Conservation (phyloP, 2,888 invertebrate genomes). For the Dryobota labecula region DNA sequence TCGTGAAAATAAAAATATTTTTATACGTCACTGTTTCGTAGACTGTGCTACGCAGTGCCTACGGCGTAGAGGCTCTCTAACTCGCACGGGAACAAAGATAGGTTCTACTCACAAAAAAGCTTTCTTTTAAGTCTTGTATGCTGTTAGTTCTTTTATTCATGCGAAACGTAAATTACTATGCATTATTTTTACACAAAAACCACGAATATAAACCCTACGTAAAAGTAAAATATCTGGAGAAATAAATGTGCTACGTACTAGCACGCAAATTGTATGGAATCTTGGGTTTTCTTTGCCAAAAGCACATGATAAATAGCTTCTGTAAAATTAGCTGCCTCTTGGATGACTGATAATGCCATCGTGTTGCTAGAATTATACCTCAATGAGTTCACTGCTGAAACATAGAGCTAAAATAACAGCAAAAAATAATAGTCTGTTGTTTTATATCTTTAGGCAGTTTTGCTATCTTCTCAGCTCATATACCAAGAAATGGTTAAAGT, state of each 20-base stretch:
- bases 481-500: neutral
- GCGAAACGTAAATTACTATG: neutral
- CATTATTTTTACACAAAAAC: neutral
- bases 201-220: neutral
- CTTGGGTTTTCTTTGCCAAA: constrained; percentile 16
- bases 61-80: constrained; percentile 44
- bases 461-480: neutral
- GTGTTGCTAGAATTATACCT: constrained; percentile 5
- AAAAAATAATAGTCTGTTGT: neutral
- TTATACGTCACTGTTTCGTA: constrained; percentile 8
- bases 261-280: neutral
- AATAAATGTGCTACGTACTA: neutral
- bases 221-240: neutral
- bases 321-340: constrained; percentile 3
- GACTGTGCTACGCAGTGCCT: constrained; percentile 46
- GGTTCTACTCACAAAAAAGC: neutral
- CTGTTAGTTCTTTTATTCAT: neutral
- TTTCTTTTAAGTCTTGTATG: neutral
- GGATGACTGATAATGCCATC: constrained; percentile 11
- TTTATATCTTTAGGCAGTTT: neutral
- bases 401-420: neutral
- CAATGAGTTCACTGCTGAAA: neutral
- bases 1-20: constrained; percentile 3
- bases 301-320: constrained; percentile 9
- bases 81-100: constrained; percentile 10